phyloP scores from a whole-genome alignment of 2,888 invertebrate genomes.

The Trichopria drosophilae region DNA sequence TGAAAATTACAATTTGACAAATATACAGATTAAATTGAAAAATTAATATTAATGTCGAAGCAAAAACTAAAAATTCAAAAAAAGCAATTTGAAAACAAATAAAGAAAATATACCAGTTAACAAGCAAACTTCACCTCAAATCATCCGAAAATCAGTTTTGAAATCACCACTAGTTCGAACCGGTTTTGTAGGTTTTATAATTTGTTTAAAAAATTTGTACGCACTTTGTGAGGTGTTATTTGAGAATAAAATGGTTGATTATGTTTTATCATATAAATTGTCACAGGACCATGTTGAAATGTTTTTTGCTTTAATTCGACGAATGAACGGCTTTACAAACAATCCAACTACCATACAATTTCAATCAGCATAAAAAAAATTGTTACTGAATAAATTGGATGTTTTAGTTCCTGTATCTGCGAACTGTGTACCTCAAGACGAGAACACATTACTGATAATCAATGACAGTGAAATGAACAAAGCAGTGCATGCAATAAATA shows the following conservation, averaged over 20 bases:
- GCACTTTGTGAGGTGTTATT: slow-evolving; percentile 10
- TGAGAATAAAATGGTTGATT: slow-evolving; percentile 11
- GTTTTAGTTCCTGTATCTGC: slow-evolving; percentile 8
- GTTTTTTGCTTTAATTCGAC: slow-evolving; percentile 26
- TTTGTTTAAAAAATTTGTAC: slow-evolving; percentile 14
- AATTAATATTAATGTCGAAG: slow-evolving; percentile 8
- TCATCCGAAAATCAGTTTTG: slow-evolving; percentile 11
- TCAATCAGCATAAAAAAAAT: slow-evolving; percentile 28
- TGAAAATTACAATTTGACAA: slow-evolving; percentile 14
- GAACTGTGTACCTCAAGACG: slow-evolving; percentile 13
- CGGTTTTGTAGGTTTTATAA: slow-evolving; percentile 22
- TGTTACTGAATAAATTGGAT: slow-evolving; percentile 14
- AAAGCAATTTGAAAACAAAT: too few relatives aligned
- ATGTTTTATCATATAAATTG: slow-evolving; percentile 26
- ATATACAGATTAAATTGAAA: slow-evolving; percentile 13
- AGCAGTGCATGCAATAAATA: too few relatives aligned
- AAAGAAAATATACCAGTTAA: slow-evolving; percentile 7
- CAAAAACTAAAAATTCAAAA: slow-evolving; percentile 8
- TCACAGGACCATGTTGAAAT: slow-evolving; percentile 30
- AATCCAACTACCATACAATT: slow-evolving; percentile 29
- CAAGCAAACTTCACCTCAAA: too few relatives aligned
- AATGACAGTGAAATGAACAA: too few relatives aligned
- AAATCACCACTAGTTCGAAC: slow-evolving; percentile 9
- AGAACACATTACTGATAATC: slow-evolving; percentile 1
- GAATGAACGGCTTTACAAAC: slow-evolving; percentile 26